Conservation (phyloP, 1,140 invertebrate species). For the Sinella curviseta region DNA sequence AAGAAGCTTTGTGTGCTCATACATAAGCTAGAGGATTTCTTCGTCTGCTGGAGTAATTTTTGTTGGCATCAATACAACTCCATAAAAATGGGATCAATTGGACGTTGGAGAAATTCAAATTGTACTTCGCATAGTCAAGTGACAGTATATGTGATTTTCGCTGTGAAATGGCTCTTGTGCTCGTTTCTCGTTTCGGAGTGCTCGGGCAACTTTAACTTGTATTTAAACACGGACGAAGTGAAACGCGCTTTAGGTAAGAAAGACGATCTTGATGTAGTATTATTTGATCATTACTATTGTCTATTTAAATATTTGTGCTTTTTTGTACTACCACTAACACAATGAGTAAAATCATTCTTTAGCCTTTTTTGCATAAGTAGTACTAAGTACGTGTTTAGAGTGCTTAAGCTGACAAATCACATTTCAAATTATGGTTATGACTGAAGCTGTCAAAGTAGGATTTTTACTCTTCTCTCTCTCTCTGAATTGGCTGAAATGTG, state of each 20-base stretch:
- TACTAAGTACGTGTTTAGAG: not conserved
- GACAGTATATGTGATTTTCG: not conserved
- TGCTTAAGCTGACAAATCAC: slow-evolving; percentile 16
- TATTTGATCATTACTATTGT: not conserved
- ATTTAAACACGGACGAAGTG: slow-evolving; percentile 17
- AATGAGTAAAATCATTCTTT: not conserved
- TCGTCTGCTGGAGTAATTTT: not conserved
- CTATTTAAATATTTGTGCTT: not conserved
- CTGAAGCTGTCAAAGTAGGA: not conserved
- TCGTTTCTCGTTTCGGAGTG: not conserved
- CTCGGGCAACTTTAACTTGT: slow-evolving; percentile 17
- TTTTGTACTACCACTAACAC: not conserved
- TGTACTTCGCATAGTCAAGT: not conserved
- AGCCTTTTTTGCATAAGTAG: not conserved
- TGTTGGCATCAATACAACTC: not conserved
- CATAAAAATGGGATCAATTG: slow-evolving; percentile 25
- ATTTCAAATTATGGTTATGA: slow-evolving; percentile 23
- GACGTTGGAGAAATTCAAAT: not conserved
- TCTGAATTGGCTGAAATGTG: not conserved
- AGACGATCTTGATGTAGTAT: no score
- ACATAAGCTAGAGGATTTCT: not conserved
- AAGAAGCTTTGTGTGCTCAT: not conserved
- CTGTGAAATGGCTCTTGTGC: not conserved
- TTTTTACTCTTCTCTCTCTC: not conserved
- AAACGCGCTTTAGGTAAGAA: slow-evolving; percentile 23